Evolutionary conservation across 1,140 invertebrate genomes (phyloP), one percentile per base, ranked within the genome.

Genomic region (Musca vetustissima): DNA sequence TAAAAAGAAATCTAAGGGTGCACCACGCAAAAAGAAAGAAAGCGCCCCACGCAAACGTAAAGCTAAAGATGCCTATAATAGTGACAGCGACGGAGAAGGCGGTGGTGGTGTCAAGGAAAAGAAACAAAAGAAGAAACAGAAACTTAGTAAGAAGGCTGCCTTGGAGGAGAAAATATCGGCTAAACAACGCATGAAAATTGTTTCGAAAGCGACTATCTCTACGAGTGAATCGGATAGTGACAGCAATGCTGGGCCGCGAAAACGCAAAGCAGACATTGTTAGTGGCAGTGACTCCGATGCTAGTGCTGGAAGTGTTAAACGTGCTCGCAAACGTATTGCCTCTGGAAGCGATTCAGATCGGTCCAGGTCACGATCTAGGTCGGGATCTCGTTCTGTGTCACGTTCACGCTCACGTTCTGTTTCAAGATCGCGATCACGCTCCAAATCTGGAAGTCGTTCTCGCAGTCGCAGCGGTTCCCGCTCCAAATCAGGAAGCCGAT

Each of bases 171-270:
- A 70, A 83, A 85, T 93, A 22, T 88, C 89, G 52, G 87, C 90
- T 4, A 96, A 95, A 84, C 93, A 95, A 77, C 91, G 94, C 57
- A 86, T 90, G 19, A 91, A 93, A 79, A 91, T 98, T 75, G 90
- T 97, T 0, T 98, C 96, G 0, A 98, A 98, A 83, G 96, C 93
- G 70, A 96, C 94, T 0, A 97, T 98, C 68, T 98, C 96, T 0
- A 96, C 95, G 0, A 95, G 93, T 74, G 95, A 97, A 76, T 95
- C 93, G 0, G 94, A 96, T 64, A 94, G 92, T 59, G 93, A 95
- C 74, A 64, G 85, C 72, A 86, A 86, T 8, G 86, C 86, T 72
- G 28, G 1, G 22, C 53, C 2, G 9, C 87, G 68, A 87, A 86
- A 66, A 88, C 85, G 25, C 84, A 70, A 68, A 47, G 84, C 68